Evolutionary conservation across 2,888 invertebrate genomes (phyloP).

Genomic region (Macroteleia sp.): DNA sequence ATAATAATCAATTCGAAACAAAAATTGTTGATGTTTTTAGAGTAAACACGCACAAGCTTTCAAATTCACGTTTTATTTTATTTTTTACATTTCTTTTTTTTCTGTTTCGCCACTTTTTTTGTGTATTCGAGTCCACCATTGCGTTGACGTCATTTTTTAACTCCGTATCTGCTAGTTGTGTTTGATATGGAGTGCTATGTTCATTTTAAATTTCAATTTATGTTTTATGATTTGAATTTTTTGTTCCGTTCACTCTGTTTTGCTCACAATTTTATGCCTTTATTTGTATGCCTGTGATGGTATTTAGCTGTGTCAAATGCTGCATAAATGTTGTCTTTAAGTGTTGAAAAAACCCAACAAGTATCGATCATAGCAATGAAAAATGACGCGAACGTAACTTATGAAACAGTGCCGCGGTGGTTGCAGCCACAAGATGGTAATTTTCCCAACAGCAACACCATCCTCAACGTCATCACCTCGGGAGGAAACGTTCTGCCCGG

Average conservation of each 20-base stretch:
- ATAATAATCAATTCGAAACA: neutral
- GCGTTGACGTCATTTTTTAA: conserved; percentile 63
- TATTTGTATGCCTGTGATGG: conserved; percentile 41
- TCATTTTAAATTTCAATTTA: conserved; percentile 38
- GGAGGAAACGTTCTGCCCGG: conserved; percentile 71
- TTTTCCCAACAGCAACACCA: conserved; percentile 78
- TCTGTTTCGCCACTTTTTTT: conserved; percentile 44
- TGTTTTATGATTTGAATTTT: conserved; percentile 11
- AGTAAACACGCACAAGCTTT: conserved; percentile 8
- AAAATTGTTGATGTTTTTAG: neutral
- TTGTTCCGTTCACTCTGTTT: conserved; percentile 16
- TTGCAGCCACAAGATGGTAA: conserved; percentile 84
- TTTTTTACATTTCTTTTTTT: conserved; percentile 46
- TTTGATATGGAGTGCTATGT: conserved; percentile 45
- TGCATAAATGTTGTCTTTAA: conserved; percentile 34
- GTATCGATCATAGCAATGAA: conserved; percentile 55
- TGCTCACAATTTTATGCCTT: conserved; percentile 1
- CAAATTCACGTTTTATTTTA: conserved; percentile 16
- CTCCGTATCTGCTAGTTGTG: conserved; percentile 37
- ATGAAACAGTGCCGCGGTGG: conserved; percentile 83
- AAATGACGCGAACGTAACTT: conserved; percentile 81
- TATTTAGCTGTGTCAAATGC: conserved; percentile 35
- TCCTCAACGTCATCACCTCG: conserved; percentile 71
- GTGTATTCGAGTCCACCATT: conserved; percentile 59
- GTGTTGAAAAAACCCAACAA: conserved; percentile 3